Conservation (phyloP, 2,888 invertebrate species). For the Drosophila kambysellisi region DNA sequence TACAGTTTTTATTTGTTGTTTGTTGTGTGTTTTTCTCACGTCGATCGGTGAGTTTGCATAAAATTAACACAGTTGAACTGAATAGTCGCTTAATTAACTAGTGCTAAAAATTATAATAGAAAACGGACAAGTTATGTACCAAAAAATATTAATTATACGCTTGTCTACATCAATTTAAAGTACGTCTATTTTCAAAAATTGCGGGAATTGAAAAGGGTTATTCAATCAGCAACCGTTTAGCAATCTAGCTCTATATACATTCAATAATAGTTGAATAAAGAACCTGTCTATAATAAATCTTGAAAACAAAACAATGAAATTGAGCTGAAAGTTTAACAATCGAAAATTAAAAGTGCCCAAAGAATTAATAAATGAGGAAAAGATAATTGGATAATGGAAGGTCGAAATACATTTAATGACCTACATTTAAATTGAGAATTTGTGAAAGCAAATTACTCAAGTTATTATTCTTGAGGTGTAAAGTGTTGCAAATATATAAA, state of each 20-base stretch:
- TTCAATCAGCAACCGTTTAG: conserved; percentile 23
- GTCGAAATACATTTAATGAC: conserved; percentile 13
- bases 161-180: conserved; percentile 42
- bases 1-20: conserved; percentile 31
- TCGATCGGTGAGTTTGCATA: conserved; percentile 68
- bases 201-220: conserved; percentile 41
- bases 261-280: background rate
- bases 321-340: conserved; percentile 27
- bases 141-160: conserved; percentile 47
- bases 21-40: conserved; percentile 45
- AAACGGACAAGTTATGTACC: conserved; percentile 49
- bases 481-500: background rate
- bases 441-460: background rate
- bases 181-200: conserved; percentile 38
- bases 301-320: conserved; percentile 33
- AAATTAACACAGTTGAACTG: conserved; percentile 61
- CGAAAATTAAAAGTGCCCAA: conserved; percentile 17
- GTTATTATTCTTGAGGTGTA: background rate
- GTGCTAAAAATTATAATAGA: conserved; percentile 45
- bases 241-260: conserved; percentile 4
- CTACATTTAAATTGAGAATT: background rate
- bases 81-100: conserved; percentile 59
- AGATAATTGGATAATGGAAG: conserved; percentile 9
- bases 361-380: background rate
- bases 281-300: conserved; percentile 28